Base-by-base conservation (phyloP, 1,140 invertebrate species). In the Idris sp. region DNA sequence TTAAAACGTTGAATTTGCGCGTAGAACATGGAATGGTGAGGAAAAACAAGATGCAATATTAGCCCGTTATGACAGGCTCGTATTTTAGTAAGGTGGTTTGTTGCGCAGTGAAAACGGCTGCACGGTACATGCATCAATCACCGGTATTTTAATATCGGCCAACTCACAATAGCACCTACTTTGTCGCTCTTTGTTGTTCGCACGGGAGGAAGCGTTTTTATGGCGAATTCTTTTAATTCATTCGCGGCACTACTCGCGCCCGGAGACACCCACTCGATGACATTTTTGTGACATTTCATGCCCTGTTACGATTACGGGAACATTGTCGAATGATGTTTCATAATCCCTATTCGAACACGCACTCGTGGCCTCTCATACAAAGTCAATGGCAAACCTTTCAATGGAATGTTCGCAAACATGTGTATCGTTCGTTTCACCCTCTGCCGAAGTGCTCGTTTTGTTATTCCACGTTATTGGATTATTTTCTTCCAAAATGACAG, bases 41-140 rank as follows among this genome's bases (percentile, higher is more conserved):
- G 61, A 71, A 67, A 62, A 62, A 64, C 61, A 82, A 83, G 84
- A 84, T 82, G 82, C 83, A 84, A 86, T 87, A 86, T 86, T 83
- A 84, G 79, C 77, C 79, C 49, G 79, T 83, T 83, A 84, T 82
- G 83, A 83, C 83, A 79, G 67, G 64, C 79, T 79, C 79, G 83
- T 85, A 85, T 84, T 86, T 84, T 81, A 81, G 79, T 80, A 81
- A 83, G 65, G 69, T 73, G 72, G 65, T 71, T 65, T 72, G 68
- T 77, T 77, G 59, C 69, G 51, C 35, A 38, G 68, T 51, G 54
- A 69, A 78, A 77, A 74, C 67, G 58, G 51, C n/a, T 81, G 80
- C 86, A 87, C 85, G 86, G 84, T 86, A 85, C 81, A 84, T 81
- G 80, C 86, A 87, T 87, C 86, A 87, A 87, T 87, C 86, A 87